A percentile compares a stretch with the other conserved stretches of the same genome.
phyloP scores from a whole-genome alignment of 2,797 vertebrate species.

The Sparidentex hasta region DNA sequence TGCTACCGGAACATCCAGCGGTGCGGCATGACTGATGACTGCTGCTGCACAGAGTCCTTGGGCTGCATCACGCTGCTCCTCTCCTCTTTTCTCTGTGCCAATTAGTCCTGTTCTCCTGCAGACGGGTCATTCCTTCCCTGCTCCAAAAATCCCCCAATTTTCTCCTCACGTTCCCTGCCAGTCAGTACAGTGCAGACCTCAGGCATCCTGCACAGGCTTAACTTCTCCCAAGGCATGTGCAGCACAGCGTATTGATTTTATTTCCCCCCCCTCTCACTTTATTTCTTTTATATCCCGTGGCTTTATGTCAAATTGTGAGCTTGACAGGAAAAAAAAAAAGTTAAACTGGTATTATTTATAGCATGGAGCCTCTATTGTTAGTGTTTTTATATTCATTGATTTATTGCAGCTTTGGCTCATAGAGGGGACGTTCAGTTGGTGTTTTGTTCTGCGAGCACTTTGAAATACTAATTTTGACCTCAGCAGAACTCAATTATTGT shows the following conservation, averaged over 20 bases:
- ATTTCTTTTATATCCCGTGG: slow-evolving; percentile 64
- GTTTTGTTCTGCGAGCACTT: slow-evolving; percentile 31
- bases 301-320: slow-evolving; percentile 66
- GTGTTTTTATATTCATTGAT: slow-evolving; percentile 31
- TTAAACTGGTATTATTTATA: slow-evolving; percentile 51
- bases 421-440: not conserved
- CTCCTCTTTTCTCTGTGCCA: slow-evolving; percentile 71
- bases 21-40: slow-evolving; percentile 76
- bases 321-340: slow-evolving; percentile 27
- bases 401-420: slow-evolving; percentile 9
- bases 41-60: slow-evolving; percentile 64
- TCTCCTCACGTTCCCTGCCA: slow-evolving; percentile 49
- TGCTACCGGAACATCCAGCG: slow-evolving; percentile 46
- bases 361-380: slow-evolving; percentile 27
- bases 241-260: slow-evolving; percentile 62
- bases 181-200: slow-evolving; percentile 53
- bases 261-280: slow-evolving; percentile 36
- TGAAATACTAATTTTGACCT: slow-evolving; percentile 24
- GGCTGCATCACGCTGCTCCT: slow-evolving; percentile 59
- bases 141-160: slow-evolving; percentile 53
- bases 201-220: slow-evolving; percentile 55
- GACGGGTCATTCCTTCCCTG: slow-evolving; percentile 64
- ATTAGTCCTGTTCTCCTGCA: slow-evolving; percentile 77
- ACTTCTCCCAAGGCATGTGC: slow-evolving; percentile 55
- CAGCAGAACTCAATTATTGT: slow-evolving; percentile 14